Conservation (phyloP, 2,797 vertebrate genomes). For the Menidia menidia region DNA sequence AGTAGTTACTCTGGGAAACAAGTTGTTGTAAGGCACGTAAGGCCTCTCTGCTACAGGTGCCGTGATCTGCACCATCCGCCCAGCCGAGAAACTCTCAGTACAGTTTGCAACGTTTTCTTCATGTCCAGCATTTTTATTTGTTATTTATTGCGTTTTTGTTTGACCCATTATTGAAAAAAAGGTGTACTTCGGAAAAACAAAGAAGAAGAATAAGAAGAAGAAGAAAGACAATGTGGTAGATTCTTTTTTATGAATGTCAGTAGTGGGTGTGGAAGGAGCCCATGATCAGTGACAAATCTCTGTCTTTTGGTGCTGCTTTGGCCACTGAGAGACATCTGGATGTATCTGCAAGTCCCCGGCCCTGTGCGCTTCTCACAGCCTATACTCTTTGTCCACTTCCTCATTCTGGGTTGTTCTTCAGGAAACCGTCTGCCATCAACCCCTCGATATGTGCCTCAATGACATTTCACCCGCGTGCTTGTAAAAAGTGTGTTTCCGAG, state of each 20-base stretch:
- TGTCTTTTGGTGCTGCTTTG: conserved; percentile 59
- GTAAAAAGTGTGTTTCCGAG: conserved; percentile 47
- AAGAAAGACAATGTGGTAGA: conserved; percentile 50
- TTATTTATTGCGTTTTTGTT: conserved; percentile 75
- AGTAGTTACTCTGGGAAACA: conserved; percentile 71
- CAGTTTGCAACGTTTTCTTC: conserved; percentile 62
- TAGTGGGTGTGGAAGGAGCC: conserved; percentile 70
- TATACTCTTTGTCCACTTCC: conserved; percentile 76
- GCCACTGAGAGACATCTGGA: conserved; percentile 70
- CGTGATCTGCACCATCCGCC: conserved; percentile 66
- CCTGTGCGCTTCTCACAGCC: conserved; percentile 62
- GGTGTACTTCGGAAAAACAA: conserved; percentile 26
- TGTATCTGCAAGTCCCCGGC: conserved; percentile 58
- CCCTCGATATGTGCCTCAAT: conserved; percentile 84
- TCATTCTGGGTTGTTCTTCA: conserved; percentile 81
- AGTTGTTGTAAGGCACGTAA: conserved; percentile 59
- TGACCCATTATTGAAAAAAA: conserved; percentile 48
- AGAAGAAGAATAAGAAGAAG: conserved; percentile 6
- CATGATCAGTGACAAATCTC: conserved; percentile 63
- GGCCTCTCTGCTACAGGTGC: conserved; percentile 63
- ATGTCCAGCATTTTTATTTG: conserved; percentile 64
- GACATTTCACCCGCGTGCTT: conserved; percentile 76
- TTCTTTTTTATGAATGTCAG: conserved; percentile 74
- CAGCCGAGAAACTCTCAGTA: conserved; percentile 35
- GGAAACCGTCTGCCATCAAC: conserved; percentile 80